Conservation (phyloP, 2,888 invertebrate genomes). For the Oscheius sp. region DNA sequence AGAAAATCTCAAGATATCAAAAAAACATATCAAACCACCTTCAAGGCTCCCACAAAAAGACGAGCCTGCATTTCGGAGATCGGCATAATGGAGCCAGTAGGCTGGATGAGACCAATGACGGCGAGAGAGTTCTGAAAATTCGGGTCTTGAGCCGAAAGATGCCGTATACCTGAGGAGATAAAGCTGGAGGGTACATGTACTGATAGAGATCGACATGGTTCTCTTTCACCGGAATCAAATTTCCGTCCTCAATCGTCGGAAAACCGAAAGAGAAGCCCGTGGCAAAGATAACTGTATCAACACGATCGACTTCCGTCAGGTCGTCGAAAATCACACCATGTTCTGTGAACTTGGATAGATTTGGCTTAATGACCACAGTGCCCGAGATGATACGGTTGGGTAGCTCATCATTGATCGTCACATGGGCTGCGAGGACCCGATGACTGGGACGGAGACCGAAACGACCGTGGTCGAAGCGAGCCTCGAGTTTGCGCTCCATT, state of each 20-base stretch:
- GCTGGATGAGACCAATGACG: constrained; percentile 75
- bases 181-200: constrained; percentile 74
- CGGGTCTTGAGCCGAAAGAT: not conserved
- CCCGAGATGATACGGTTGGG: constrained; percentile 75
- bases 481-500: constrained; percentile 46
- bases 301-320: constrained; percentile 46
- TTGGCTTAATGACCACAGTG: constrained; percentile 57
- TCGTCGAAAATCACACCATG: constrained; percentile 57
- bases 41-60: constrained; percentile 62
- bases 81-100: constrained; percentile 75
- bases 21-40: not conserved
- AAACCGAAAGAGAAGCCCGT: constrained; percentile 58
- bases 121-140: constrained; percentile 73
- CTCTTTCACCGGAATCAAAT: constrained; percentile 54
- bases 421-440: constrained; percentile 53
- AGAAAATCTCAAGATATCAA: not conserved
- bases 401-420: constrained; percentile 75
- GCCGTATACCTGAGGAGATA: constrained; percentile 48
- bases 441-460: constrained; percentile 75
- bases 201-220: constrained; percentile 74
- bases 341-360: constrained; percentile 54
- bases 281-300: constrained; percentile 60
- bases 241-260: constrained; percentile 51
- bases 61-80: constrained; percentile 75
- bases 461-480: constrained; percentile 72